Percentiles rank a stretch among this genome's conserved stretches.
These are phyloP conservation scores for Auanema freiburgensis DNA, from an alignment of 2,888 invertebrate genomes.

Conservation along the genomic window DNA sequence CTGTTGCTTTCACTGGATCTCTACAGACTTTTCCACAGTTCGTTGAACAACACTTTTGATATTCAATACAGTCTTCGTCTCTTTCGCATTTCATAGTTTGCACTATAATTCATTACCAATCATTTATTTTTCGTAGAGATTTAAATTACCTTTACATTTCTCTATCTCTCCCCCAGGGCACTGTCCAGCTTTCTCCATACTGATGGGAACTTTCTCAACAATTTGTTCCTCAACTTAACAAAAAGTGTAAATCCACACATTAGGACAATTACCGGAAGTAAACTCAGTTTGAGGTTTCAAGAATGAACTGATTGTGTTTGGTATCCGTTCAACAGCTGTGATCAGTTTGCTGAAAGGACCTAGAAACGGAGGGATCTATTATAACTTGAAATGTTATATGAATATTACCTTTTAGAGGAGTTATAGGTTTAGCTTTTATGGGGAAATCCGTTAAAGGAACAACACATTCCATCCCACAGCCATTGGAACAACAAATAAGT, in stretches of 20 bases:
- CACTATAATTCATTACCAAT: constrained; percentile 7
- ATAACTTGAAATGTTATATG: not conserved
- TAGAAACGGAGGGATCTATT: constrained; percentile 9
- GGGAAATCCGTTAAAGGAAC: constrained; percentile 43
- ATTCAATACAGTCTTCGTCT: constrained; percentile 46
- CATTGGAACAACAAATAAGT: constrained; percentile 56
- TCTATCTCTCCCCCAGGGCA: constrained; percentile 9
- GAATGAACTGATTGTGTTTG: constrained; percentile 7
- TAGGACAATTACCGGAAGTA: not conserved
- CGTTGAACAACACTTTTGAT: constrained; percentile 48
- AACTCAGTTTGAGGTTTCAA: constrained; percentile 12
- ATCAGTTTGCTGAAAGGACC: constrained; percentile 32
- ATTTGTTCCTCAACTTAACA: not conserved
- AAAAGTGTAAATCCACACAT: not conserved
- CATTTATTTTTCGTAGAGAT: not conserved
- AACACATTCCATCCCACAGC: constrained; percentile 58
- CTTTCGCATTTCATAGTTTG: constrained; percentile 25
- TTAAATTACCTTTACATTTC: constrained; percentile 3
- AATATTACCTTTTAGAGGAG: constrained; percentile 19
- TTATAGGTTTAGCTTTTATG: constrained; percentile 31
- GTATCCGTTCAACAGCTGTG: constrained; percentile 22
- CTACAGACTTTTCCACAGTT: constrained; percentile 44
- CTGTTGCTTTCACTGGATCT: constrained; percentile 34
- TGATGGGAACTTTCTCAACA: constrained; percentile 2
- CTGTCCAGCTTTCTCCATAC: constrained; percentile 6